A percentile compares a stretch with the other conserved stretches of the same genome.
phyloP scores from a whole-genome alignment of 2,797 vertebrate species.

The Steatocranus sp. region DNA sequence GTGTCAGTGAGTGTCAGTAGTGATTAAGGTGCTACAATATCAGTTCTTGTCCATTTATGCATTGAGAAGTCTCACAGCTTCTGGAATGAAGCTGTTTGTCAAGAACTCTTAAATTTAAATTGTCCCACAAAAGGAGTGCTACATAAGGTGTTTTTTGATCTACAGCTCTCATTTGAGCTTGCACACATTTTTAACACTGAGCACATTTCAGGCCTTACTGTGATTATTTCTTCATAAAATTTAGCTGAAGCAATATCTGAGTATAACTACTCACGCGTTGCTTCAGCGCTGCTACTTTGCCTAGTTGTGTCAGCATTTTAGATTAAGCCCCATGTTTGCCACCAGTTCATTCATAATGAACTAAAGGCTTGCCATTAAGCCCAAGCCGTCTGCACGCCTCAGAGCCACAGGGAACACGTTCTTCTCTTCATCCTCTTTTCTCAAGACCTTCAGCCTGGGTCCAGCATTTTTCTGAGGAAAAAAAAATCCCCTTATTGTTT shows the following conservation, averaged over 20 bases:
- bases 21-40: not conserved
- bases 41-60: not conserved
- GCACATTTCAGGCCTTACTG: not conserved
- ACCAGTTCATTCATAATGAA: conserved; percentile 46
- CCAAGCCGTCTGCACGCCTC: conserved; percentile 36
- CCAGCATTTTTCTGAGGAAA: conserved; percentile 10
- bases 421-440: conserved; percentile 57
- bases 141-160: not conserved
- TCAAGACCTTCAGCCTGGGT: conserved; percentile 29
- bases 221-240: not conserved
- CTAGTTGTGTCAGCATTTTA: conserved; percentile 22
- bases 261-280: not conserved
- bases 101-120: not conserved
- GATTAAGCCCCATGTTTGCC: conserved; percentile 27
- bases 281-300: not conserved
- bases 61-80: not conserved
- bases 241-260: not conserved
- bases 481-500: conserved; percentile 46
- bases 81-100: not conserved
- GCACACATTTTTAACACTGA: not conserved
- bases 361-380: conserved; percentile 31
- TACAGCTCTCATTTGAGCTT: not conserved
- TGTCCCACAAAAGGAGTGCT: not conserved
- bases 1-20: not conserved
- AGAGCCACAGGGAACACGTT: conserved; percentile 28